Base-by-base conservation (phyloP, 1,140 invertebrate genomes). In the Phortica variegata region DNA sequence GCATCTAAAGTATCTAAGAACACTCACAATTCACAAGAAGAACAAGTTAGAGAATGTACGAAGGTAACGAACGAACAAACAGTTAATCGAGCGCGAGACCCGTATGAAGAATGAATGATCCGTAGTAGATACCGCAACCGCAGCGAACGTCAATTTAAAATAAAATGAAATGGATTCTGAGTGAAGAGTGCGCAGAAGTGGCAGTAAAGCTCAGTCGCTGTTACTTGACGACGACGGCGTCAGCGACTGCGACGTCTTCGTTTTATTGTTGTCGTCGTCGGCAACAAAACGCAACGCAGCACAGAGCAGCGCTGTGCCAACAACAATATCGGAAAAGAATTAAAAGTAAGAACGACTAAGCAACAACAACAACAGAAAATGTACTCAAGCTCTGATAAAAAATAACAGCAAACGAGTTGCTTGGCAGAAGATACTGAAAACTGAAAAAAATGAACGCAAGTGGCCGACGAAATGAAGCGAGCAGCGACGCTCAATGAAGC, bases 101-200 rank as follows among this genome's bases (percentile, higher is more conserved):
- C 37, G 50, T 39, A 52, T 18, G 50, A 39, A 42, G 42, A 53
- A 32, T 49, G 54, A 56, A 56, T 26, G 8, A 20, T 33, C 21
- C 13, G 12, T 26, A 47, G 45, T 43, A 36, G 33, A 16, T 50
- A 49, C 37, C 46, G 42, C 38, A 44, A 38, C 41, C 43, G 29
- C 40, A 61, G 51, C 50, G 58, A 53, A 51, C 61, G 36, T 17
- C 37, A 13, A 23, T 16, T 29, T 16, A 37, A 23, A 47, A 34
- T 38, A 29, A 38, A 47, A 37, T 47, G 37, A 37, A 47, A 18
- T 47, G 33, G 44, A 38, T 47, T 47, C 44, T 47, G 44, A 47
- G 44, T 43, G 41, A 43, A 43, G 41, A 43, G 26, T 43, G 33
- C 31, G 33, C 41, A 26, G 21, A 43, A 3, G 15, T 13, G 33